These are phyloP conservation scores for Parnassius mnemosyne DNA, from an alignment of 2,888 invertebrate species.

Conservation along the genomic window DNA sequence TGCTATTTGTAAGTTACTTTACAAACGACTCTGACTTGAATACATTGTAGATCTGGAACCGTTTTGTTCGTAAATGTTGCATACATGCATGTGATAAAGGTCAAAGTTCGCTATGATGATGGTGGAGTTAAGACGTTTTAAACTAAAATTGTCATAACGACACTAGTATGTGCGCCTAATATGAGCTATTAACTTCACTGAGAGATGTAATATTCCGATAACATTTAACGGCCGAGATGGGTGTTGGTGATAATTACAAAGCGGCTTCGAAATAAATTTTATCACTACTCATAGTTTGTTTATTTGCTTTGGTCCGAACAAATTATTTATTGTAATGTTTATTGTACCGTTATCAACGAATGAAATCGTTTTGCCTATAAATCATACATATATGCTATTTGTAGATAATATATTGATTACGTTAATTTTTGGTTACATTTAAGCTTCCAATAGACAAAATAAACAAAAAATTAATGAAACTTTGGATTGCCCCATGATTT, in stretches of 20 bases:
- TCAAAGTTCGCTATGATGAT: not conserved
- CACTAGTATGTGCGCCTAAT: constrained; percentile 31
- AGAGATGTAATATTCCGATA: constrained; percentile 34
- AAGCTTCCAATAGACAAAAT: constrained; percentile 1
- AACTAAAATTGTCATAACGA: constrained; percentile 15
- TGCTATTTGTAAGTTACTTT: constrained; percentile 8
- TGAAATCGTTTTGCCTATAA: constrained; percentile 17
- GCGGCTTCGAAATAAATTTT: constrained; percentile 29
- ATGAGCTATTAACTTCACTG: constrained; percentile 35
- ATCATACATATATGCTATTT: constrained; percentile 20
- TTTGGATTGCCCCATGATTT: too few species aligned
- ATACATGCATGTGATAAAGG: constrained; percentile 9
- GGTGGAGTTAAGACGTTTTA: constrained; percentile 21
- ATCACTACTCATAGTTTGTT: constrained; percentile 25
- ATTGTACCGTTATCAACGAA: constrained; percentile 20
- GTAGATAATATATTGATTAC: constrained; percentile 18
- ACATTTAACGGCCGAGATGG: constrained; percentile 35
- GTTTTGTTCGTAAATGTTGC: constrained; percentile 10
- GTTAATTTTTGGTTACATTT: constrained; percentile 10
- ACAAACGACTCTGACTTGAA: constrained; percentile 11
- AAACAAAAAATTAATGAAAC: not conserved
- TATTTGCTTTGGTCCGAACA: constrained; percentile 19
- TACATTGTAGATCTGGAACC: constrained; percentile 3
- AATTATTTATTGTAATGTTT: constrained; percentile 26
- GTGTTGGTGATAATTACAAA: constrained; percentile 33